Evolutionary conservation across 1,140 invertebrate genomes (phyloP), one percentile per base, ranked within the genome.

Genomic region (Cephus cinctus): DNA sequence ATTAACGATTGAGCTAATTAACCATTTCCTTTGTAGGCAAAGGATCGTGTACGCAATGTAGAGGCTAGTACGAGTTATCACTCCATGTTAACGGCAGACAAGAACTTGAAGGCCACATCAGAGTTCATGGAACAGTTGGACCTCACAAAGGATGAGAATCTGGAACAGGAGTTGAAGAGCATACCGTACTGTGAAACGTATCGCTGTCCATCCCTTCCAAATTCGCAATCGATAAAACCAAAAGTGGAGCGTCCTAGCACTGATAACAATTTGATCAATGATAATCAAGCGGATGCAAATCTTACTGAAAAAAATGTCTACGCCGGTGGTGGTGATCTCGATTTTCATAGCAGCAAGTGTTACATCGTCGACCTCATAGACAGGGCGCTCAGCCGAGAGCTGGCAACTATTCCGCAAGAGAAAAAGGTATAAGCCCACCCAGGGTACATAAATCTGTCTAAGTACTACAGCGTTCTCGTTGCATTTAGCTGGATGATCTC

Each of bases 291-390:
- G 43, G 14, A 20, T 22, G 4, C 14, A 22, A 25, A 32, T 4
- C 31, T 21, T 15, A n/a, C 12, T 21, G 25, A 16, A 21, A 41
- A 41, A 20, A 20, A 9, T 15, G 16, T 14, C 15, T 22, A 15
- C 15, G 25, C 5, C 15, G 21, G n/a, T 3, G 18, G 2, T 0
- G 57, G 38, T 27, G 59, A 65, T 35, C 14, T 75, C 12, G 72
- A 78, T 48, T 58, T 77, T n/a, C 68, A 73, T 19, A 40, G 58
- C 11, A 73, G 68, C 2, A 78, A 77, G 47, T 75, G 61, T 48
- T 68, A 72, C 42, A 71, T 78, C 14, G 56, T 77, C 4, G 66
- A 69, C 54, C 54, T 77, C 20, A 78, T 78, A 42, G 75, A 77
- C 35, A 52, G 59, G 18, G 73, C 69, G 2, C 52, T 77, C 1